Percentiles rank a stretch among this genome's conserved stretches.
phyloP scores from a whole-genome alignment of 1,140 invertebrate genomes.

The Semibalanus balanoides region DNA sequence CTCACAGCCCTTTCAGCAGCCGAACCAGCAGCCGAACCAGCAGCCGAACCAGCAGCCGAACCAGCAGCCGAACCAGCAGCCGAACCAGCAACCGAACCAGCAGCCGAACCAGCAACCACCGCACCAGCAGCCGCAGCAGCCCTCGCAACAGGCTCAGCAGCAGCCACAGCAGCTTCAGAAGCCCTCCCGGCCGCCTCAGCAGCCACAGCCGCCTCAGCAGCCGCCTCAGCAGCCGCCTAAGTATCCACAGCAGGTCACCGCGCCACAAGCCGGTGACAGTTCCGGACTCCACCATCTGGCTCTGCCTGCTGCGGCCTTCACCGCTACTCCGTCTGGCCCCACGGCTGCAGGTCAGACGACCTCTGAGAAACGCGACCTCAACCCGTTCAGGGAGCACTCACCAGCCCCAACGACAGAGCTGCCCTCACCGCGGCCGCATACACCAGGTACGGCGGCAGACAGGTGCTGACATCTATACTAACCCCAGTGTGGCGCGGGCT shows the following conservation, averaged over 20 bases:
- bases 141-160: neutral
- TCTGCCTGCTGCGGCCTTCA: too few species aligned
- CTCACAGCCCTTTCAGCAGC: neutral
- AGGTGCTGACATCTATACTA: too few species aligned
- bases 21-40: neutral
- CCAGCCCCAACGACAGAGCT: neutral
- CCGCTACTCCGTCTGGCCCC: neutral
- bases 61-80: neutral
- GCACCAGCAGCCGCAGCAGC: neutral
- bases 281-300: too few species aligned
- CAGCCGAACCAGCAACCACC: neutral
- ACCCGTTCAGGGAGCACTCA: neutral
- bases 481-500: too few species aligned
- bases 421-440: too few species aligned
- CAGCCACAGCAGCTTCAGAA: neutral
- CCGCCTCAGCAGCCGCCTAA: neutral
- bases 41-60: neutral
- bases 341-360: neutral
- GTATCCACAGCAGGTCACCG: neutral
- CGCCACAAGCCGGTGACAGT: too few species aligned
- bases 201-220: neutral
- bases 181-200: too few species aligned
- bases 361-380: neutral
- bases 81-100: neutral
- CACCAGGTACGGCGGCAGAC: too few species aligned